These are phyloP conservation scores for Ferrisia virgata DNA, from an alignment of 2,888 invertebrate genomes.

Conservation along the genomic window DNA sequence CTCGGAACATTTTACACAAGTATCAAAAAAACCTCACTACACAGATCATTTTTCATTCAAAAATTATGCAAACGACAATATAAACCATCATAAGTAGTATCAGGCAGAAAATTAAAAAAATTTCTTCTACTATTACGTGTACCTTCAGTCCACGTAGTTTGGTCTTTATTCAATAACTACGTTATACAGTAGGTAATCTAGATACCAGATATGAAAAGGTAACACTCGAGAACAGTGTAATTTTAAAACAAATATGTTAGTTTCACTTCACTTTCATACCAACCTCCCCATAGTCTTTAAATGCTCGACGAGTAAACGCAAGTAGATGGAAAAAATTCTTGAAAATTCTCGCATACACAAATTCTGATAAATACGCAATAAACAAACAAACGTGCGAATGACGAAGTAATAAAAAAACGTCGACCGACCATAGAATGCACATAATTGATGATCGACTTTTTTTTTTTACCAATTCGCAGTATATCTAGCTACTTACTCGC, in stretches of 20 bases:
- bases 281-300: not conserved
- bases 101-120: too few species aligned
- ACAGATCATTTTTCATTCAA: too few species aligned
- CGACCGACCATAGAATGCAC: not conserved
- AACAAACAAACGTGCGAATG: not conserved
- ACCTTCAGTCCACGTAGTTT: too few species aligned
- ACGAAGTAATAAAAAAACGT: not conserved
- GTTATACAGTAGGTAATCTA: not conserved
- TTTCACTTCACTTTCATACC: slow-evolving; percentile 11
- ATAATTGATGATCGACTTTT: slow-evolving; percentile 22
- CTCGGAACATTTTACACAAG: too few species aligned
- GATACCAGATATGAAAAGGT: not conserved
- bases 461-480: not conserved
- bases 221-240: not conserved
- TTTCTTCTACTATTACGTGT: too few species aligned
- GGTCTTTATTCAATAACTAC: not conserved
- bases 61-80: too few species aligned
- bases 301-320: not conserved
- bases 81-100: too few species aligned
- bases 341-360: not conserved
- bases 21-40: too few species aligned
- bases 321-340: not conserved
- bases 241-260: slow-evolving; percentile 6
- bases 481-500: not conserved
- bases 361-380: not conserved